phyloP scores from a whole-genome alignment of 2,888 invertebrate species.

The Ochropleura leucogaster region DNA sequence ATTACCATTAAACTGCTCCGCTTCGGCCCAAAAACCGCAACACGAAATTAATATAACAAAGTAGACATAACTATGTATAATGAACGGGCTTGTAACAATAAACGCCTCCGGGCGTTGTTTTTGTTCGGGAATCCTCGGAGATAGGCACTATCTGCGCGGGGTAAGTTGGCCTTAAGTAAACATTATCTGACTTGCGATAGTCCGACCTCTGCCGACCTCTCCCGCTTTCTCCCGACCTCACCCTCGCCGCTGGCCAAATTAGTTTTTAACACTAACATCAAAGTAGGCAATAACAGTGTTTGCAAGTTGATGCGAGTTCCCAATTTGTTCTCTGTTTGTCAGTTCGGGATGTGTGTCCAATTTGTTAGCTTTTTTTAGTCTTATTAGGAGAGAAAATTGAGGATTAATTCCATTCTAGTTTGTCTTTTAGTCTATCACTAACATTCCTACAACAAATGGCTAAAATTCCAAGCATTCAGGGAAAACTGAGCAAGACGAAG shows the following conservation, averaged over 20 bases:
- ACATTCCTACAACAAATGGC: not conserved
- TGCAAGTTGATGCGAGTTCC: constrained; percentile 62
- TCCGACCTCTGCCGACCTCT: constrained; percentile 54
- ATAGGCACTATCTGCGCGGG: constrained; percentile 67
- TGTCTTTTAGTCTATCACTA: not conserved
- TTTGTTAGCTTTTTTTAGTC: constrained; percentile 27
- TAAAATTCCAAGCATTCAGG: not conserved
- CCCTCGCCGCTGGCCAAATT: constrained; percentile 74
- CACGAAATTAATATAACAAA: constrained; percentile 79
- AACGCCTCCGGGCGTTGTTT: constrained; percentile 81
- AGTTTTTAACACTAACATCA: constrained; percentile 79
- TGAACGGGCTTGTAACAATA: constrained; percentile 83
- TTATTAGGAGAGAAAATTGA: constrained; percentile 1
- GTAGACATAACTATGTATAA: constrained; percentile 73
- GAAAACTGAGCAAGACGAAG: constrained; percentile 13
- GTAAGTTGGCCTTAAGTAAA: constrained; percentile 76
- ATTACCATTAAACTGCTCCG: constrained; percentile 69
- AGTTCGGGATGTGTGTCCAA: constrained; percentile 23
- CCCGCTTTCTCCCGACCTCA: constrained; percentile 61
- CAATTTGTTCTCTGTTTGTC: constrained; percentile 60
- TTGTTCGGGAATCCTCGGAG: constrained; percentile 77
- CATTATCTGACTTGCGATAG: constrained; percentile 76
- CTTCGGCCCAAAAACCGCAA: constrained; percentile 74
- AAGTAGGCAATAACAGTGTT: constrained; percentile 70
- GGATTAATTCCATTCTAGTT: not conserved